These are phyloP conservation scores for Gallirallus australis DNA, from an alignment of 2,797 vertebrate species.

Conservation along the genomic window DNA sequence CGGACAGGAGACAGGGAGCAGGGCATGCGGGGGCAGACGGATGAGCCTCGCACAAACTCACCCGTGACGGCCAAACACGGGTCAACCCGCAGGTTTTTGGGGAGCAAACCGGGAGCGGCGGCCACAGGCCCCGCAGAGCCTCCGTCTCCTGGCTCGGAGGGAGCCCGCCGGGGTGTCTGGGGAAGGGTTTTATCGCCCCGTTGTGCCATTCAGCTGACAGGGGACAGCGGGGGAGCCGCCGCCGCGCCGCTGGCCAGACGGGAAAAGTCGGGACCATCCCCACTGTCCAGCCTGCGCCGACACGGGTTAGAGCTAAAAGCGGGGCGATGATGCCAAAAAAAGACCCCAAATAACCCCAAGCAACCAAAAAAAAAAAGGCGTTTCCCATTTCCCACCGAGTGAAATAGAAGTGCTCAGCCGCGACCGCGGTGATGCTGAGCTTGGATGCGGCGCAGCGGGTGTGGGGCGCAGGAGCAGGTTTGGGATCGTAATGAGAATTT, in stretches of 20 bases:
- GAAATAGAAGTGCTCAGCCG: neutral
- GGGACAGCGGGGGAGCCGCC: no score
- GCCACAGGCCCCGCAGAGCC: no score
- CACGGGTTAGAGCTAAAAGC: no score
- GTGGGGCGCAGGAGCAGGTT: fast-evolving
- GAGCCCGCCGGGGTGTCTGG: neutral
- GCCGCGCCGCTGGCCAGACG: no score
- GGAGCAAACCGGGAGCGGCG: fast-evolving
- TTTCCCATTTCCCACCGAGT: neutral
- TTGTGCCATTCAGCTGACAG: no score
- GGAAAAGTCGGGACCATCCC: no score
- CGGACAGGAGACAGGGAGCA: no score
- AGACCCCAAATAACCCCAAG: no score
- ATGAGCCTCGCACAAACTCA: neutral
- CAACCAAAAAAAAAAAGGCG: no score
- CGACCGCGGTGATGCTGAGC: neutral
- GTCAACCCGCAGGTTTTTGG: fast-evolving
- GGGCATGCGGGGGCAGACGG: neutral
- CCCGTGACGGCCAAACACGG: fast-evolving
- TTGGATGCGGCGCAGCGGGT: no score
- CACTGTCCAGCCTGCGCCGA: no score
- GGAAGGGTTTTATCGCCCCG: neutral
- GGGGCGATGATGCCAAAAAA: no score
- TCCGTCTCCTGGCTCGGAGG: neutral
- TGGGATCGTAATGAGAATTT: neutral